A percentile compares a stretch with the other conserved stretches of the same genome.
Conservation (phyloP, 2,113 vertebrate genomes). For the Spermophilus dauricus region DNA sequence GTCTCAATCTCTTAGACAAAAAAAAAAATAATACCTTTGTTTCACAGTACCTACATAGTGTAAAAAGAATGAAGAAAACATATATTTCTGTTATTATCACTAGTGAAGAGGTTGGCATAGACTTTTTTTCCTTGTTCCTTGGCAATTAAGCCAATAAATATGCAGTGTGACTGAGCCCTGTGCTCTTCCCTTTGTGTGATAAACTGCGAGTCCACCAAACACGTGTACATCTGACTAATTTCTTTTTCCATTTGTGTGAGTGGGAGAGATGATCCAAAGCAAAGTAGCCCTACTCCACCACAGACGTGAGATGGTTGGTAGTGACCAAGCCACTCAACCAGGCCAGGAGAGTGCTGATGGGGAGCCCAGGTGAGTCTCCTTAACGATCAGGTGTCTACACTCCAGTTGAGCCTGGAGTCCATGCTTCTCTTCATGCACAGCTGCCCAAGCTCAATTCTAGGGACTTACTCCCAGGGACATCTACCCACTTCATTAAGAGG, state of each 20-base stretch:
- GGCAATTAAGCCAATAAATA: not conserved
- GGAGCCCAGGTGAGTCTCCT: not conserved
- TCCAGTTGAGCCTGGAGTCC: not conserved
- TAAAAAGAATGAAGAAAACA: not conserved
- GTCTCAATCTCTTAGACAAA: constrained; percentile 20
- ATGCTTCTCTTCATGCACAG: constrained; percentile 41
- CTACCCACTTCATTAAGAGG: not conserved
- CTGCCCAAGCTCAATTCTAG: not conserved
- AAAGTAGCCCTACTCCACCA: constrained; percentile 54
- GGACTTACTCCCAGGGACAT: not conserved
- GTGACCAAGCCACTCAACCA: not conserved
- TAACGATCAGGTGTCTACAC: not conserved
- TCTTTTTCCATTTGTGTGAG: constrained; percentile 41
- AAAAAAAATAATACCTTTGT: not conserved
- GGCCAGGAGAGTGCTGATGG: not conserved
- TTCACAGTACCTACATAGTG: not conserved
- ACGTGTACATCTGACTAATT: not conserved
- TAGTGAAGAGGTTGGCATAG: not conserved
- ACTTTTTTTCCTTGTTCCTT: not conserved
- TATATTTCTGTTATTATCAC: not conserved
- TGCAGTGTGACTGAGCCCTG: not conserved
- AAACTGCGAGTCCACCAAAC: not conserved
- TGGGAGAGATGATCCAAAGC: not conserved
- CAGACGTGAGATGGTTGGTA: not conserved
- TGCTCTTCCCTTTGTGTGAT: not conserved